phyloP scores from a whole-genome alignment of 2,113 vertebrate species.

The Saguinus midas region DNA sequence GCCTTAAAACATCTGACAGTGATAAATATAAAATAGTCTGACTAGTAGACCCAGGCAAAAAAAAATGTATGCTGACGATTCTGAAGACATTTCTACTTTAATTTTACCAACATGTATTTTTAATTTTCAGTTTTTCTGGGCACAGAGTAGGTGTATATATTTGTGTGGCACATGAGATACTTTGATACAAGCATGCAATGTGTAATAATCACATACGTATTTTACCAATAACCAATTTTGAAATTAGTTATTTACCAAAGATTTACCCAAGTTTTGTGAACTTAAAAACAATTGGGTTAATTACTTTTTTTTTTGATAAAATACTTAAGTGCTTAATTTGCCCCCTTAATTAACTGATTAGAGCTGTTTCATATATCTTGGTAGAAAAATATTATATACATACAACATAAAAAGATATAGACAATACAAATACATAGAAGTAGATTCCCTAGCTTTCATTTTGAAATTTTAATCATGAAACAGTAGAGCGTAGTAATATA shows the following conservation, averaged over 20 bases:
- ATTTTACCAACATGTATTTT: not conserved
- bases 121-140: too few species aligned
- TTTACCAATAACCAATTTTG: not conserved
- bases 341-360: not conserved
- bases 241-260: not conserved
- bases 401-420: not conserved
- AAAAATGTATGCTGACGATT: not conserved
- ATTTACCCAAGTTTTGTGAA: not conserved
- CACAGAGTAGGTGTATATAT: too few species aligned
- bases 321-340: not conserved
- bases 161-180: too few species aligned
- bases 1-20: not conserved
- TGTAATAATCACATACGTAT: not conserved
- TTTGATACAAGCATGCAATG: too few species aligned
- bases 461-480: not conserved
- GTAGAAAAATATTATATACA: not conserved
- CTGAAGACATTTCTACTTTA: not conserved
- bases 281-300: not conserved
- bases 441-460: not conserved
- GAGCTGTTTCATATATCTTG: not conserved
- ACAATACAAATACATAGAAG: not conserved
- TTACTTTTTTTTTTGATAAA: not conserved
- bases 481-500: not conserved
- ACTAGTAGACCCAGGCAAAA: not conserved
- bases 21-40: not conserved